Conservation (phyloP, 2,113 vertebrate species). For the Heliornis fulica region DNA sequence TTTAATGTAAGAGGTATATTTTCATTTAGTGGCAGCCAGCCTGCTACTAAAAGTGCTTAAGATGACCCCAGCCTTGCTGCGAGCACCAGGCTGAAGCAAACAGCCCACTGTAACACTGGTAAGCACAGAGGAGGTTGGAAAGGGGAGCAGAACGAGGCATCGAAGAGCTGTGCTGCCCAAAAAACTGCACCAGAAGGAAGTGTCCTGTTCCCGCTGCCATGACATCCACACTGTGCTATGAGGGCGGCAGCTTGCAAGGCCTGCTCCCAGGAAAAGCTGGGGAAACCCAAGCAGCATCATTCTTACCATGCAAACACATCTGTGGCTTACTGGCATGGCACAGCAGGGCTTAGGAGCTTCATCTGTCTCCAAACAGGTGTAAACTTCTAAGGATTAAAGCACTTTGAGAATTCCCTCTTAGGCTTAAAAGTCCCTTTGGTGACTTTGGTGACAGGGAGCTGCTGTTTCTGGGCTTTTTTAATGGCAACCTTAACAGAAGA, state of each 20-base stretch:
- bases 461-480: neutral
- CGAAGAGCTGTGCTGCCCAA: neutral
- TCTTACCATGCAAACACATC: neutral
- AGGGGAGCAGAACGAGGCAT: neutral
- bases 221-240: neutral
- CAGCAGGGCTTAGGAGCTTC: neutral
- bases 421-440: neutral
- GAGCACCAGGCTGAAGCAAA: neutral
- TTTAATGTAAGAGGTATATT: neutral
- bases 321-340: neutral
- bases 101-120: accelerated
- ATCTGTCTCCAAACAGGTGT: neutral
- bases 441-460: neutral
- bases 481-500: neutral
- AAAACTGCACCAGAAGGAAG: neutral
- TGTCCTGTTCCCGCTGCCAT: neutral
- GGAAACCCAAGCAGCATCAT: neutral
- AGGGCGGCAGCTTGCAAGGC: neutral
- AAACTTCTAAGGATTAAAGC: neutral
- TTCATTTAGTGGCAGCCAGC: neutral
- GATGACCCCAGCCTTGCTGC: neutral
- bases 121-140: neutral
- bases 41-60: neutral
- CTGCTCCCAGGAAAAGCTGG: neutral
- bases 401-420: neutral